Evolutionary conservation across 2,888 invertebrate species (phyloP).

Genomic region (Nebria salina): DNA sequence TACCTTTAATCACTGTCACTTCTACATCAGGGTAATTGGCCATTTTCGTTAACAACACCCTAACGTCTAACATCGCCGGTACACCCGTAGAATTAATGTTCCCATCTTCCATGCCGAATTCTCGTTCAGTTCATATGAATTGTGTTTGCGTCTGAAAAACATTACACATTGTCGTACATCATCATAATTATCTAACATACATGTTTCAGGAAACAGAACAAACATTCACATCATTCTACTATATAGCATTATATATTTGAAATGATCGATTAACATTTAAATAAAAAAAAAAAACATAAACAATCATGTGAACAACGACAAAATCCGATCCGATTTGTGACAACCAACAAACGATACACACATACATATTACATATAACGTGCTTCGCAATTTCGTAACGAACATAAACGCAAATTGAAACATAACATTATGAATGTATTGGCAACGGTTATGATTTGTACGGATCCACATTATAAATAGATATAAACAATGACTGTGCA

Average conservation of each 20-base stretch:
- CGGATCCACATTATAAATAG: slow-evolving; percentile 5
- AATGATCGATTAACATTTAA: too few relatives aligned
- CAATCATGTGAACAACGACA: too few relatives aligned
- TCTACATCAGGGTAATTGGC: slow-evolving; percentile 57
- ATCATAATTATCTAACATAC: neutral
- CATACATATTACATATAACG: neutral
- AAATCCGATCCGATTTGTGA: too few relatives aligned
- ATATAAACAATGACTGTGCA: slow-evolving; percentile 31
- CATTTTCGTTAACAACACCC: slow-evolving; percentile 51
- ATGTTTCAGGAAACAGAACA: neutral
- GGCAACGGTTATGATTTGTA: neutral
- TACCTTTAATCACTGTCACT: slow-evolving; percentile 48
- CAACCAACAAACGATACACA: neutral
- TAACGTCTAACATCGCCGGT: slow-evolving; percentile 51
- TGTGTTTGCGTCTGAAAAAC: slow-evolving; percentile 14
- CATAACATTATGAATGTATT: neutral
- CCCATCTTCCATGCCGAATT: slow-evolving; percentile 62
- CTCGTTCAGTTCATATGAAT: slow-evolving; percentile 48
- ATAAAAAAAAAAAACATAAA: too few relatives aligned
- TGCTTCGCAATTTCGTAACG: neutral
- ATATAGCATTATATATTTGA: too few relatives aligned
- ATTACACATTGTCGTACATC: slow-evolving; percentile 2
- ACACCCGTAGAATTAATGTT: slow-evolving; percentile 47
- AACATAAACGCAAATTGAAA: neutral
- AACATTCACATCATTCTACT: neutral